Evolutionary conservation across 2,888 invertebrate genomes (phyloP).

Genomic region (Arctia plantaginis): DNA sequence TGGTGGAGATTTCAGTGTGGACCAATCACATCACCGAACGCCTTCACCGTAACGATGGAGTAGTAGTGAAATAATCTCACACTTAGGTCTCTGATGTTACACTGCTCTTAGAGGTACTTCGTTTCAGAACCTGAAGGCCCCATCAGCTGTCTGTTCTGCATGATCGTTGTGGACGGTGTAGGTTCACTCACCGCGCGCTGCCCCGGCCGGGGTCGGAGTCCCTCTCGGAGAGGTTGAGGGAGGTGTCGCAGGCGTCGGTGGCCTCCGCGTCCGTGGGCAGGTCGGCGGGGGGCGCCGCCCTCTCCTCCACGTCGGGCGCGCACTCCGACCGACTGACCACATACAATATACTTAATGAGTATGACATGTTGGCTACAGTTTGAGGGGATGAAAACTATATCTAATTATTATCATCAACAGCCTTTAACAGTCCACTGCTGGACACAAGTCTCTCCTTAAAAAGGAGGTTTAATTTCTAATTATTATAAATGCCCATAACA

Average conservation of each 20-base stretch:
- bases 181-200: conserved; percentile 64
- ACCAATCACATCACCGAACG: no score
- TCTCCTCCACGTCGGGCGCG: conserved; percentile 41
- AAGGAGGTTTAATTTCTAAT: no score
- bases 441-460: no score
- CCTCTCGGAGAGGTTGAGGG: conserved; percentile 67
- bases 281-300: not conserved
- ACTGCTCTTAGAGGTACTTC: not conserved
- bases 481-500: no score
- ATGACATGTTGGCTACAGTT: not conserved
- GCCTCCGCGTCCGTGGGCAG: not conserved
- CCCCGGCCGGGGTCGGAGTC: conserved; percentile 71
- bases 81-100: not conserved
- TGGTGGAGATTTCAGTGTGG: no score
- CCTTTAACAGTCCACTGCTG: no score
- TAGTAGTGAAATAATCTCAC: no score
- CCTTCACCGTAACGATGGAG: no score
- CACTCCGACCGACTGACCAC: conserved; percentile 17
- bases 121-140: not conserved
- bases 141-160: not conserved
- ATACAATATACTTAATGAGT: not conserved
- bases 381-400: no score
- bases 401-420: no score
- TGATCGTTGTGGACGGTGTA: not conserved
- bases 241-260: conserved; percentile 57